Percentiles rank a stretch among this genome's conserved stretches.
Conservation (phyloP, 1,140 invertebrate genomes). For the Myzus persicae region DNA sequence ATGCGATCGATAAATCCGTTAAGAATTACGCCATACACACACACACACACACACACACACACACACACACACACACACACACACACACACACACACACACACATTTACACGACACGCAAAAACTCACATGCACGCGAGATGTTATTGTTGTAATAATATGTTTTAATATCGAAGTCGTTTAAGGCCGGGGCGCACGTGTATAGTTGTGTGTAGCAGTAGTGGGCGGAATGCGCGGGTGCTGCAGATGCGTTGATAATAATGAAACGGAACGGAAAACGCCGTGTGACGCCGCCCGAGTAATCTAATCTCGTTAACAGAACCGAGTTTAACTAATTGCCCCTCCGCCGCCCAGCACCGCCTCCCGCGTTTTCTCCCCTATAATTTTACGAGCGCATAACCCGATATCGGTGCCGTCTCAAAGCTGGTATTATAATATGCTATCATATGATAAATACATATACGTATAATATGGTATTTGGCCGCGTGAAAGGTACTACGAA, state of each 20-base stretch:
- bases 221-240: neutral
- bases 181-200: neutral
- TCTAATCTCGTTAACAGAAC: slow-evolving; percentile 16
- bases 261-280: neutral
- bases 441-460: neutral
- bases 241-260: slow-evolving; percentile 14
- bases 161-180: slow-evolving; percentile 19
- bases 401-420: neutral
- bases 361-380: neutral
- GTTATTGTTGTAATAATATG: slow-evolving; percentile 22
- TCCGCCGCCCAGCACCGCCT: neutral
- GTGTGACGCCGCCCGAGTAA: neutral
- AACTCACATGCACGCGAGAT: neutral
- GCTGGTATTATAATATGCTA: neutral
- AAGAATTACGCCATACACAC: neutral
- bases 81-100: neutral
- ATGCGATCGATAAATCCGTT: slow-evolving; percentile 15
- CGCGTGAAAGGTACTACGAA: too few species aligned
- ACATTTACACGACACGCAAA: neutral
- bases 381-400: neutral
- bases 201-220: too few species aligned
- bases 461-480: too few species aligned
- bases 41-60: neutral
- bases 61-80: neutral
- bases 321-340: slow-evolving; percentile 9